These are phyloP conservation scores for Nebria salina DNA, from an alignment of 2,888 invertebrate species.

Conservation along the genomic window DNA sequence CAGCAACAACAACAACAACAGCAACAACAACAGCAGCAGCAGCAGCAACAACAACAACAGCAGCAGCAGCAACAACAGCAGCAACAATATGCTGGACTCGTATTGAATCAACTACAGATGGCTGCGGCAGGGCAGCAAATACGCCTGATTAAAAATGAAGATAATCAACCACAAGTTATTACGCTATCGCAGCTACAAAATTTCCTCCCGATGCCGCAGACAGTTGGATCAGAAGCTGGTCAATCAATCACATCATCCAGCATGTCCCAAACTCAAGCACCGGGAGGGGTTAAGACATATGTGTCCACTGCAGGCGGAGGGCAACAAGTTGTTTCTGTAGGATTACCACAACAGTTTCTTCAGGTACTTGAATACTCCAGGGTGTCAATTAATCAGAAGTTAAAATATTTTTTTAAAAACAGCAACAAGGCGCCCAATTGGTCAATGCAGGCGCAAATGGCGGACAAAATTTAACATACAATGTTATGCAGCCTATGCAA, in stretches of 20 bases:
- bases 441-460: slow-evolving; percentile 63
- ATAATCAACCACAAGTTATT: slow-evolving; percentile 58
- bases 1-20: slow-evolving; percentile 60
- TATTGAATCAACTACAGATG: slow-evolving; percentile 43
- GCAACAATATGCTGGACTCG: slow-evolving; percentile 51
- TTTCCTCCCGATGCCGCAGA: slow-evolving; percentile 61
- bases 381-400: neutral
- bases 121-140: slow-evolving; percentile 40
- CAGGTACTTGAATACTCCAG: slow-evolving; percentile 57
- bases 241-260: slow-evolving; percentile 41
- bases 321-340: slow-evolving; percentile 57
- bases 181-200: slow-evolving; percentile 64
- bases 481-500: slow-evolving; percentile 83
- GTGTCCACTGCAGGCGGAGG: slow-evolving; percentile 54
- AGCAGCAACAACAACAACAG: slow-evolving; percentile 59
- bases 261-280: slow-evolving; percentile 18
- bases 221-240: slow-evolving; percentile 55
- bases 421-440: slow-evolving; percentile 62
- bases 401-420: neutral
- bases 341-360: slow-evolving; percentile 65
- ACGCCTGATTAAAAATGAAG: slow-evolving; percentile 45
- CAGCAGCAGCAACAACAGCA: slow-evolving; percentile 52
- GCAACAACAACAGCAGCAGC: slow-evolving; percentile 63
- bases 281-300: slow-evolving; percentile 35
- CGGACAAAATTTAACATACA: slow-evolving; percentile 64